Conservation (phyloP, 2,888 invertebrate species). For the Latheticus oryzae region DNA sequence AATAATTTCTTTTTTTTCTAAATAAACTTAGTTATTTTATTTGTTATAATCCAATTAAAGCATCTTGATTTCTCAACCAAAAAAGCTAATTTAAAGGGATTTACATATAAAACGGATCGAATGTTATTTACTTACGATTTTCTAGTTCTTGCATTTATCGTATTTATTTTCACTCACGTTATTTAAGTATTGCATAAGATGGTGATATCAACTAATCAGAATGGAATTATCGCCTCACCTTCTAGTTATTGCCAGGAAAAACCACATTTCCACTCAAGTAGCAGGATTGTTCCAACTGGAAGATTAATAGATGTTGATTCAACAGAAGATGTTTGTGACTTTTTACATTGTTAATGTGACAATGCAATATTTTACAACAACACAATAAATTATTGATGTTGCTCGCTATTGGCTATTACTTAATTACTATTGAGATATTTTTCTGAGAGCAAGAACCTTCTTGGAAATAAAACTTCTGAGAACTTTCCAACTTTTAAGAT, state of each 20-base stretch:
- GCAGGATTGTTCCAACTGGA: constrained; percentile 3
- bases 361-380: constrained; percentile 17
- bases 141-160: constrained; percentile 18
- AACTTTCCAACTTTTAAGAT: too few relatives aligned
- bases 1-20: constrained; percentile 1
- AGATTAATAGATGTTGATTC: constrained; percentile 22
- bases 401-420: constrained; percentile 9
- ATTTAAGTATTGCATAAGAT: constrained; percentile 17
- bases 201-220: constrained; percentile 21
- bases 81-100: constrained; percentile 1
- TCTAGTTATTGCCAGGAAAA: constrained; percentile 13
- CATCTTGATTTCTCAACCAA: constrained; percentile 20
- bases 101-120: constrained; percentile 21
- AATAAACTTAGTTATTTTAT: neutral
- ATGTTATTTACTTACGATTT: constrained; percentile 25
- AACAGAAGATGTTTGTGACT: constrained; percentile 1
- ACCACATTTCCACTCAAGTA: constrained; percentile 13
- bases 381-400: constrained; percentile 6
- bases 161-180: constrained; percentile 8
- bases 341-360: constrained; percentile 14
- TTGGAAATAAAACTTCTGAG: too few relatives aligned
- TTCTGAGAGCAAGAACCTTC: too few relatives aligned
- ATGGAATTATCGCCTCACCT: constrained; percentile 19
- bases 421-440: constrained; percentile 15
- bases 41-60: neutral